Evolutionary conservation across 2,797 vertebrate species (phyloP).

Genomic region (Monodelphis domestica): DNA sequence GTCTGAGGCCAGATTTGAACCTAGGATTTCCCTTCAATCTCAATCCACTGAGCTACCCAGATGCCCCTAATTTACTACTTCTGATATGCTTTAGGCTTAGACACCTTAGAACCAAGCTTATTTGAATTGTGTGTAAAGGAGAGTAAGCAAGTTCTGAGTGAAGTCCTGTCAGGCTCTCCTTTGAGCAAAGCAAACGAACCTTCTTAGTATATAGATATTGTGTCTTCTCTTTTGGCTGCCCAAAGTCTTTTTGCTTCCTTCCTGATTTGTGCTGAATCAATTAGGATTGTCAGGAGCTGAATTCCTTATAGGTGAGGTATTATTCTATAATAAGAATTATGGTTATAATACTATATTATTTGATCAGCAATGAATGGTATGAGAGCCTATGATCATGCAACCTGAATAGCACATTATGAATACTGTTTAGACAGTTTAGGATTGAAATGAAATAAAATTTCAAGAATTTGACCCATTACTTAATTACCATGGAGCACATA

Average conservation of each 20-base stretch:
- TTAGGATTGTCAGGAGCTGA: background rate
- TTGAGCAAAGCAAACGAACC: background rate
- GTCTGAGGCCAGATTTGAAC: too few species aligned
- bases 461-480: fast-evolving
- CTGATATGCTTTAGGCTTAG: background rate
- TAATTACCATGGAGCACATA: background rate
- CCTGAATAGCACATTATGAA: background rate
- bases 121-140: background rate
- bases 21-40: too few species aligned
- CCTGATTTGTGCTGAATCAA: background rate
- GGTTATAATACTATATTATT: background rate
- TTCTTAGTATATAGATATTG: fast-evolving
- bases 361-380: background rate
- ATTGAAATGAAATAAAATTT: background rate
- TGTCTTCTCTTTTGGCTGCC: background rate
- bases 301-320: background rate
- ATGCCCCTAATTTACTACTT: background rate
- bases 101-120: background rate
- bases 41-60: too few species aligned
- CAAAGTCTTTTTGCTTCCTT: background rate
- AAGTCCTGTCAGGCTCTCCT: fast-evolving
- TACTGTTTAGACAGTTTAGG: background rate
- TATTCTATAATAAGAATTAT: background rate
- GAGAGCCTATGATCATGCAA: fast-evolving
- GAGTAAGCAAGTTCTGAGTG: fast-evolving